Conservation (phyloP, 2,888 invertebrate genomes). For the Tillus elongatus region DNA sequence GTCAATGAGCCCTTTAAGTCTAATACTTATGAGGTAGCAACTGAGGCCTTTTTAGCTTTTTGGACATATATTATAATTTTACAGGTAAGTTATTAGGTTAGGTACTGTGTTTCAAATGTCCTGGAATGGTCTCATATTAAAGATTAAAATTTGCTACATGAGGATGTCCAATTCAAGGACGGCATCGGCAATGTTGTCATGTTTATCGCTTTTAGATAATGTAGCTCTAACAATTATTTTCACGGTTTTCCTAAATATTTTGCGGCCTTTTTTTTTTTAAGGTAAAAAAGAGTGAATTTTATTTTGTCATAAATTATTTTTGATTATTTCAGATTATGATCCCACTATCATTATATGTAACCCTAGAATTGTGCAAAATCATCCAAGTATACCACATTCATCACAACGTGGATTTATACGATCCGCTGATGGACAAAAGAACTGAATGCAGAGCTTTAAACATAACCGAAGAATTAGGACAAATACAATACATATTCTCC, state of each 20-base stretch:
- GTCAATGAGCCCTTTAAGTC: slow-evolving; percentile 61
- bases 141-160: no score
- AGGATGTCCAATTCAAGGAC: no score
- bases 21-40: slow-evolving; percentile 38
- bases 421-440: slow-evolving; percentile 69
- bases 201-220: no score
- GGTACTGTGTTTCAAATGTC: no score
- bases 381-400: slow-evolving; percentile 93
- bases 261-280: no score
- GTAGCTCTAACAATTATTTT: no score
- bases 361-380: slow-evolving; percentile 92
- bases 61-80: slow-evolving; percentile 94
- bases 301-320: no score
- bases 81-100: slow-evolving; percentile 66
- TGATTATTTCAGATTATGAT: slow-evolving; percentile 80
- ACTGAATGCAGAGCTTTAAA: slow-evolving; percentile 90
- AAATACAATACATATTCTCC: slow-evolving; percentile 88
- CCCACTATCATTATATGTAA: slow-evolving; percentile 92
- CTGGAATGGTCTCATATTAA: no score
- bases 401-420: slow-evolving; percentile 80
- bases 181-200: no score
- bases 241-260: no score
- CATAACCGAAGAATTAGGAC: slow-evolving; percentile 95
- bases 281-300: no score
- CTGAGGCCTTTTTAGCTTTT: slow-evolving; percentile 73